phyloP scores from a whole-genome alignment of 1,140 invertebrate species.

The Pogonomyrmex californicus region DNA sequence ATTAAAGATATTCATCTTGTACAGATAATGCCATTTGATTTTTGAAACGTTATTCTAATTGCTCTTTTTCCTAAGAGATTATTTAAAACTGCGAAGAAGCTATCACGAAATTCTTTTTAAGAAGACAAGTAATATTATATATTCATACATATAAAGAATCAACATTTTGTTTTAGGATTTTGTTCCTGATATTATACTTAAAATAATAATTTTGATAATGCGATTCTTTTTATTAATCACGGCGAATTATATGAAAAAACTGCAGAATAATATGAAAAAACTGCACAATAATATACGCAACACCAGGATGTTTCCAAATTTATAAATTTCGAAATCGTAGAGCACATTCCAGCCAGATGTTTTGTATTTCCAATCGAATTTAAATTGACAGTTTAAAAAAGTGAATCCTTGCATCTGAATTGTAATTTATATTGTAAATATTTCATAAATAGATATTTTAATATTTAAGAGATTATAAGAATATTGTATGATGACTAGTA shows the following conservation, averaged over 20 bases:
- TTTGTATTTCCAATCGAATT: not conserved
- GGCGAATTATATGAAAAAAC: not conserved
- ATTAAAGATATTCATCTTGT: not conserved
- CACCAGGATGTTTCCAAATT: slow-evolving; percentile 21
- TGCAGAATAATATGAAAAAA: not conserved
- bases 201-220: slow-evolving; percentile 10
- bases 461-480: slow-evolving; percentile 17
- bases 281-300: not conserved
- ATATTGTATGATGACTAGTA: not conserved
- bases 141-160: not conserved
- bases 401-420: slow-evolving; percentile 8
- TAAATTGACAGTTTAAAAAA: slow-evolving; percentile 31
- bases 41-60: not conserved
- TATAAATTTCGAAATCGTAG: not conserved
- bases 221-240: not conserved
- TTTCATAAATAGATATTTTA: slow-evolving; percentile 19
- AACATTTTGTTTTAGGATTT: slow-evolving; percentile 13
- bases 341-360: not conserved
- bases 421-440: slow-evolving; percentile 27
- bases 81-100: not conserved
- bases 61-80: not conserved
- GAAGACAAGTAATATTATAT: not conserved
- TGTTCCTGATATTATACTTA: not conserved
- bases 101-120: not conserved
- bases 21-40: not conserved